Evolutionary conservation across 2,888 invertebrate genomes (phyloP), one percentile per base, ranked within the genome.

Genomic region (Cataglyphis altisquamis): DNA sequence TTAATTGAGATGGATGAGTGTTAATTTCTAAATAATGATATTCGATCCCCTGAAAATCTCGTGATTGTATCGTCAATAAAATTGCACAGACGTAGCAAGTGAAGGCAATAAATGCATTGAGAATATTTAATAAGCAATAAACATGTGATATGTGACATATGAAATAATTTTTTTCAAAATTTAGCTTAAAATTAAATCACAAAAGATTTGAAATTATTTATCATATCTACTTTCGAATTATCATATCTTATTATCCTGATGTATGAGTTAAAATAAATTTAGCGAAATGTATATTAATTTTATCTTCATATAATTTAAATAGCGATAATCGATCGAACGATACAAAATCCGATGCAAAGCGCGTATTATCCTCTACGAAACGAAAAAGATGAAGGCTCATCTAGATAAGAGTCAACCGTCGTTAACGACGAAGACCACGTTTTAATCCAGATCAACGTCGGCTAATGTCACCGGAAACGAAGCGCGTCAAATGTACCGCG

Each of bases 401-500:
- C 39, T 29, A 64, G 81, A 81, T 73, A 81, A 73, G 21, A 81
- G 74, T 57, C 74, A 73, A 41, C 39, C 70, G 39, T 64, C 74
- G 41, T 81, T 81, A 81, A 73, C 36, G 25, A 21, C 63, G 39
- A 45, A 39, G 10, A 25, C 9, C 29, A 25, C 15, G 32, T 66
- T 74, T 60, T 52, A 84, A 75, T 57, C 77, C 66, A 55, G 77
- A 52, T 55, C 32, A n/a, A 48, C 68, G 67, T 84, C 82, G 62
- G 73, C 74, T 63, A 62, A 83, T 84, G 64, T 73, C 75, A 36
- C 66, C 83, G 87, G 83, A 83, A 77, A 84, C 80, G 82, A 83
- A 78, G 67, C 63, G 86, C 84, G 90, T 86, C 90, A 92, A 93
- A 93, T 92, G 93, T 93, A 89, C 90, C 91, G 91, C 86, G 91